Evolutionary conservation across 2,888 invertebrate species (phyloP).

Genomic region (Protophormia terraenovae): DNA sequence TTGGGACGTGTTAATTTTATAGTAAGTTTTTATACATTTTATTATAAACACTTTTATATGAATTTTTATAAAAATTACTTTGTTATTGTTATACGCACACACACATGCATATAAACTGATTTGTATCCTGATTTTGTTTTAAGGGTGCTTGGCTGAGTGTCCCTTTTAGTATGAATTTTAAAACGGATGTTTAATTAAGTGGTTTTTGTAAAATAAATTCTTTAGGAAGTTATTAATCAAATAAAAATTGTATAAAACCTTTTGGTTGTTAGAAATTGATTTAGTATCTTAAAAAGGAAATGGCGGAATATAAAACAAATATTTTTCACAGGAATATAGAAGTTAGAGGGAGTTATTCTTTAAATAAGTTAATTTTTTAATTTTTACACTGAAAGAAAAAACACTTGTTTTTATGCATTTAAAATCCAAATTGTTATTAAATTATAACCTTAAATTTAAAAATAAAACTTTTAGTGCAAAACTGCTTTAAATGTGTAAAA

Average conservation of each 20-base stretch:
- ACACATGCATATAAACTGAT: background rate
- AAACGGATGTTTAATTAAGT: slow-evolving; percentile 51
- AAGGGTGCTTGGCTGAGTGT: slow-evolving; percentile 10
- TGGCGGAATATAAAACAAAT: background rate
- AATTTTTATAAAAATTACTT: slow-evolving; percentile 2
- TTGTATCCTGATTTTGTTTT: slow-evolving; percentile 6
- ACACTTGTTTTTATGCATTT: too few species aligned
- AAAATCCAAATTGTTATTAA: too few species aligned
- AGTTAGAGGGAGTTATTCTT: background rate
- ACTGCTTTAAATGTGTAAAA: too few species aligned
- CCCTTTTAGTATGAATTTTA: slow-evolving; percentile 11
- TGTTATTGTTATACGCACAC: slow-evolving; percentile 10
- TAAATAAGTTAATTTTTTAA: background rate
- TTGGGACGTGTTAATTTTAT: slow-evolving; percentile 80
- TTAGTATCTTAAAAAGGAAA: slow-evolving; percentile 22
- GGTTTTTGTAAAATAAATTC: slow-evolving; percentile 27
- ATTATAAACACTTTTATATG: background rate
- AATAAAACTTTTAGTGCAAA: too few species aligned
- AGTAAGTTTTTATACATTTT: slow-evolving; percentile 71
- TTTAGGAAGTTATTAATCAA: slow-evolving; percentile 64
- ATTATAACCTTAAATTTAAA: too few species aligned
- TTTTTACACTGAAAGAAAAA: too few species aligned
- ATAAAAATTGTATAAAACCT: slow-evolving; percentile 13
- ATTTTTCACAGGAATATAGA: background rate
- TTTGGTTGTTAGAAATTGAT: slow-evolving; percentile 11